A percentile compares a stretch with the other conserved stretches of the same genome.
phyloP scores from a whole-genome alignment of 2,113 vertebrate species.

The Taurulus bubalis region DNA sequence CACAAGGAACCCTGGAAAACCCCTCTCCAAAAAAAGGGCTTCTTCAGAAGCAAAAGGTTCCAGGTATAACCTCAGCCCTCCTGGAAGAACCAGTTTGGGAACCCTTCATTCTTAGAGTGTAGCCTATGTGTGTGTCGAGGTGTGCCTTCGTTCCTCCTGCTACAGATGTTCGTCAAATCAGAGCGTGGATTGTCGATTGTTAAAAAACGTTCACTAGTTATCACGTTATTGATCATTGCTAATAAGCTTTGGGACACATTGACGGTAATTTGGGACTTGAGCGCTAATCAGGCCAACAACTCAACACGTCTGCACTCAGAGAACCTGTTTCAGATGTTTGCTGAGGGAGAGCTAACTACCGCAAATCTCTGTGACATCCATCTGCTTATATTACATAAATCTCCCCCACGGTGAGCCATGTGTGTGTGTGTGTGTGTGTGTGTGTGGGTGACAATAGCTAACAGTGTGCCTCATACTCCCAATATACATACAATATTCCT shows the following conservation, averaged over 20 bases:
- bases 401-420: conserved; percentile 34
- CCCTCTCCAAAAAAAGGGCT: not conserved
- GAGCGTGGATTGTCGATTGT: conserved; percentile 13
- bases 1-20: not conserved
- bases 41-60: not conserved
- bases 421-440: conserved; percentile 19
- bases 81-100: not conserved
- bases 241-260: conserved; percentile 17
- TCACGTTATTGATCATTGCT: conserved; percentile 6
- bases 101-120: not conserved
- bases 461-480: conserved; percentile 40
- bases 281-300: conserved; percentile 8
- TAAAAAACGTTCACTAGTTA: conserved; percentile 14
- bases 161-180: conserved; percentile 54
- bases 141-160: conserved; percentile 54
- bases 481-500: conserved; percentile 44
- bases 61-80: not conserved
- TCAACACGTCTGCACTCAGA: conserved; percentile 54
- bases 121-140: conserved; percentile 24
- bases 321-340: conserved; percentile 77
- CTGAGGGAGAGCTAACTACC: conserved; percentile 62
- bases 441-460: conserved; percentile 40
- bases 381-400: conserved; percentile 70
- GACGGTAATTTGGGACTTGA: conserved; percentile 19
- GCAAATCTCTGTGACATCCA: conserved; percentile 69